Percentiles rank a stretch among this genome's conserved stretches.
Conservation (phyloP, 2,113 vertebrate genomes). For the Spea bombifrons region DNA sequence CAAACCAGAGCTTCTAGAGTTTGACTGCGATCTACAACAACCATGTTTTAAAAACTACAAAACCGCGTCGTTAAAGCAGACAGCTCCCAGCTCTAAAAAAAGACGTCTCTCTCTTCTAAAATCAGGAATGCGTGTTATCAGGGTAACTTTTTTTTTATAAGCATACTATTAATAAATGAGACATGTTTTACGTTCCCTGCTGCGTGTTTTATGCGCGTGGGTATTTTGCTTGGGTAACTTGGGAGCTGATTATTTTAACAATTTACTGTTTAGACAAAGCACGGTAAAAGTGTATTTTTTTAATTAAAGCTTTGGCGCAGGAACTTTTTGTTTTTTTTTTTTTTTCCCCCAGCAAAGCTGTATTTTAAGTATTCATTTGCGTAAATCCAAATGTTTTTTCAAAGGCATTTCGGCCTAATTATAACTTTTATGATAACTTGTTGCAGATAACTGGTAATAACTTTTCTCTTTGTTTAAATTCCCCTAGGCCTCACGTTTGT, state of each 20-base stretch:
- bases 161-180: neutral
- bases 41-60: no score
- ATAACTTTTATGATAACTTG: conserved; percentile 5
- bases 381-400: conserved; percentile 36
- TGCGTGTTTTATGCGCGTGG: neutral
- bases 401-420: conserved; percentile 39
- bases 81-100: no score
- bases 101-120: no score
- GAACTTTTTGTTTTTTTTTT: neutral
- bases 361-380: conserved; percentile 29
- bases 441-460: conserved; percentile 38
- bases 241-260: conserved; percentile 1
- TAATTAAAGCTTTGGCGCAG: neutral
- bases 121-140: no score
- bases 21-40: no score
- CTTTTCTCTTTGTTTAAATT: conserved; percentile 33
- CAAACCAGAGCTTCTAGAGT: no score
- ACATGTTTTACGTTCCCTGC: neutral
- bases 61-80: no score
- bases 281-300: conserved; percentile 2
- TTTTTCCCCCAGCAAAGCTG: conserved; percentile 1
- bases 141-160: no score
- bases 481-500: conserved; percentile 26
- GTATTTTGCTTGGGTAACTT: neutral
- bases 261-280: neutral